Evolutionary conservation across 2,113 vertebrate species (phyloP).

Genomic region (Nothobranchius furzeri): DNA sequence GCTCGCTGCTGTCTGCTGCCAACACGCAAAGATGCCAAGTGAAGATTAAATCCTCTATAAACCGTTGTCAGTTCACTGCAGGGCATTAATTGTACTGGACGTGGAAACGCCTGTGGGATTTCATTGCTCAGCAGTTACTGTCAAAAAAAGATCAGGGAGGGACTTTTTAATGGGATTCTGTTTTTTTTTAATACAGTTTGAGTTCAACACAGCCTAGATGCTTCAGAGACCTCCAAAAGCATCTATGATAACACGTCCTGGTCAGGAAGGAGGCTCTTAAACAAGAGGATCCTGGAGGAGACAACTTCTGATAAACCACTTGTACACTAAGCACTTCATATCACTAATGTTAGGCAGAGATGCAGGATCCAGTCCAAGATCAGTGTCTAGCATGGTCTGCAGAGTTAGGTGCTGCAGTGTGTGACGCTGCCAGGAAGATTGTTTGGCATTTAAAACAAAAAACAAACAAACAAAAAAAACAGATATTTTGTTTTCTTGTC

Average conservation of each 20-base stretch:
- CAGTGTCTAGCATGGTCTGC: no score
- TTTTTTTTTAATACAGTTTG: background rate
- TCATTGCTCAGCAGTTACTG: slow-evolving; percentile 19
- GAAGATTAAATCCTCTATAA: slow-evolving; percentile 52
- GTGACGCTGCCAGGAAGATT: no score
- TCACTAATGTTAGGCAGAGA: no score
- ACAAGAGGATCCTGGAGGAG: no score
- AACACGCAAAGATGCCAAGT: slow-evolving; percentile 49
- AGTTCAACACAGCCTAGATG: background rate
- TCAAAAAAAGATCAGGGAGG: slow-evolving; percentile 40
- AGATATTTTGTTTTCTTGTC: no score
- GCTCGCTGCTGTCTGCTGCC: slow-evolving; percentile 35
- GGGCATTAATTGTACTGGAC: slow-evolving; percentile 25
- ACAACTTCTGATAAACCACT: no score
- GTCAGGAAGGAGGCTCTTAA: background rate
- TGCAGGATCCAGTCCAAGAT: no score
- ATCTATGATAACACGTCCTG: background rate
- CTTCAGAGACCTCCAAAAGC: no score
- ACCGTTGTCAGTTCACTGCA: slow-evolving; percentile 46
- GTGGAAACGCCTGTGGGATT: slow-evolving; percentile 26
- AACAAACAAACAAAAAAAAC: no score
- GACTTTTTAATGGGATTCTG: background rate
- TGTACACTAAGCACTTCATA: no score
- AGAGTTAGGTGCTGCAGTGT: no score
- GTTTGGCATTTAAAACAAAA: no score